Evolutionary conservation across 1,140 invertebrate genomes (phyloP).

Genomic region (Plodia interpunctella): DNA sequence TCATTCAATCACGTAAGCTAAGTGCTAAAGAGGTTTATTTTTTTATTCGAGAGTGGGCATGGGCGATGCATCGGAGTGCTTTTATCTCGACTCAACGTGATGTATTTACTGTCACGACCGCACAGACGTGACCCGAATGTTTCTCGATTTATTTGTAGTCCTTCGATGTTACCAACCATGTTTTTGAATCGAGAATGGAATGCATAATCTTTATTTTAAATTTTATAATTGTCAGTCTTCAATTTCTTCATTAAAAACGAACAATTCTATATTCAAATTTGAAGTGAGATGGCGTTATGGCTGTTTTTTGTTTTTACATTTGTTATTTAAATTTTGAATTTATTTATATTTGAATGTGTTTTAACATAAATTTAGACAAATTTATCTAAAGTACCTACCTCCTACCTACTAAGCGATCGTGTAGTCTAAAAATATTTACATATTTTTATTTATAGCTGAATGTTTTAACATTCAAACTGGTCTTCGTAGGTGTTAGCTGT

Average conservation of each 20-base stretch:
- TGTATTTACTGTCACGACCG: conserved; percentile 62
- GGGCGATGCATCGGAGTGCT: conserved; percentile 42
- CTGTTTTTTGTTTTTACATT: not conserved
- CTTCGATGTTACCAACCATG: conserved; percentile 34
- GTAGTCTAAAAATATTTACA: conserved; percentile 2
- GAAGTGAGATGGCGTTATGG: not conserved
- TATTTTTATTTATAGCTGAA: conserved; percentile 7
- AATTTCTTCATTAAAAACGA: not conserved
- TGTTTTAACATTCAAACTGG: conserved; percentile 5
- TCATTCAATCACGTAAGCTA: conserved; percentile 36
- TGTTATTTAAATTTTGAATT: not conserved
- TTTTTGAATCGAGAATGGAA: conserved; percentile 25
- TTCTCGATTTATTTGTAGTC: conserved; percentile 39
- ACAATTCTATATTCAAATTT: not conserved
- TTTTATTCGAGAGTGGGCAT: conserved; percentile 46
- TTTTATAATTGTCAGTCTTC: not conserved
- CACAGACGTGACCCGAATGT: conserved; percentile 65
- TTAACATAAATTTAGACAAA: not conserved
- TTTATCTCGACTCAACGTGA: conserved; percentile 68
- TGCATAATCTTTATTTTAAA: conserved; percentile 5
- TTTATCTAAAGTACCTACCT: not conserved
- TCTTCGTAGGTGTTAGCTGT: not conserved
- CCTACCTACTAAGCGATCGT: too few relatives aligned
- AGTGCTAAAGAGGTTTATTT: conserved; percentile 57
- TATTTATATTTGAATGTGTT: not conserved